Evolutionary conservation across 2,888 invertebrate genomes (phyloP).

Genomic region (Ernsta delagoae): DNA sequence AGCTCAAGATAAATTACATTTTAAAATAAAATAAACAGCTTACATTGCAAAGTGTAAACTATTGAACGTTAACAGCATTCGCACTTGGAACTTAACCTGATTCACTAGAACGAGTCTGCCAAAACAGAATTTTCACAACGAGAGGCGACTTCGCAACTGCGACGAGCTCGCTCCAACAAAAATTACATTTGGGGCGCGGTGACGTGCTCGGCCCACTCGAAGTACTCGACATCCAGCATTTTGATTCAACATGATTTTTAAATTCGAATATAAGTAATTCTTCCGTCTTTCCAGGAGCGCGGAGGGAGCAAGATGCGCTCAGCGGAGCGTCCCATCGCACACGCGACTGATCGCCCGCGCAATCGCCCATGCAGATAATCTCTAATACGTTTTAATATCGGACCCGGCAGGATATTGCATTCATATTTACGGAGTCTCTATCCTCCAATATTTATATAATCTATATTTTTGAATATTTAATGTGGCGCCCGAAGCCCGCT

Average conservation of each 20-base stretch:
- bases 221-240: conserved; percentile 41
- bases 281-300: no score
- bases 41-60: conserved; percentile 16
- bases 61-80: conserved; percentile 25
- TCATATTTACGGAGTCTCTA: conserved; percentile 41
- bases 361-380: conserved; percentile 49
- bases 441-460: conserved; percentile 37
- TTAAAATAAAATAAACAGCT: conserved; percentile 8
- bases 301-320: conserved; percentile 35
- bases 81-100: conserved; percentile 26
- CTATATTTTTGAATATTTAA: conserved; percentile 48
- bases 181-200: conserved; percentile 23
- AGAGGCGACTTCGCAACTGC: conserved; percentile 18
- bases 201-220: conserved; percentile 35
- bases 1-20: not conserved
- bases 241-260: conserved; percentile 46
- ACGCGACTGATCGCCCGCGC: conserved; percentile 49
- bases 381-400: conserved; percentile 54
- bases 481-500: not conserved
- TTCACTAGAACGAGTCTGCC: conserved; percentile 25
- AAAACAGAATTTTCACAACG: conserved; percentile 31
- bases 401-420: conserved; percentile 39
- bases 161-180: conserved; percentile 23
- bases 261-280: conserved; percentile 21
- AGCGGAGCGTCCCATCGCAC: conserved; percentile 49